Evolutionary conservation across 2,888 invertebrate species (phyloP), one percentile per base, ranked within the genome.

Genomic region (Athalia cordata): DNA sequence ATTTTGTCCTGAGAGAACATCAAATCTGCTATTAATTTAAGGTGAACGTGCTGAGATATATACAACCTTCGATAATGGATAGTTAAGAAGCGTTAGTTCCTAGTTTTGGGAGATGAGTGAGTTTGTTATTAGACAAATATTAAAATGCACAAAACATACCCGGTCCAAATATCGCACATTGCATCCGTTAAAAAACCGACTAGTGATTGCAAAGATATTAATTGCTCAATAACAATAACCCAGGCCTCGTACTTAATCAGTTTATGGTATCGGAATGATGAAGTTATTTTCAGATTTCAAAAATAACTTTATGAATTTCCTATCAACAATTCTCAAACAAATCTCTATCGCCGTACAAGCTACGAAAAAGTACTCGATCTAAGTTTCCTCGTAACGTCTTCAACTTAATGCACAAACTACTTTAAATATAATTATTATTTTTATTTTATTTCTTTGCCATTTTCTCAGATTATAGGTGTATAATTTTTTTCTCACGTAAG

Each of bases 31-130:
- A 75, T 52, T 13, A 13, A 50, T 52, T 62, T 43, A 9, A 13
- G 62, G 62, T 62, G 49, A 43, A 8, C 4, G 45, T 61, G 61
- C 50, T 61, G 15, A 8, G 52, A 29, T 68, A 68, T 68, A 68
- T 59, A 59, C 13, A 59, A 62, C 62, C 49, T 75, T 62, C 45
- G 64, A 78, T 77, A 77, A 61, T 80, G 80, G 81, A 83, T 83
- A 83, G 83, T 75, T 83, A 80, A 82, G 83, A 83, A 82, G 81
- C 82, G 81, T 83, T 84, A 85, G 86, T 86, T 88, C 84, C 85
- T 86, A 84, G 84, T 83, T 84, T 83, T 83, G 82, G 78, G 78
- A 83, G 82, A 85, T 86, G 83, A 85, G 86, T 84, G 85, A 82
- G 84, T 83, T 79, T 47, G n/a, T 15, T 29, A 68, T n/a, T 8